Conservation (phyloP, 2,888 invertebrate species). For the Dione vanillae region DNA sequence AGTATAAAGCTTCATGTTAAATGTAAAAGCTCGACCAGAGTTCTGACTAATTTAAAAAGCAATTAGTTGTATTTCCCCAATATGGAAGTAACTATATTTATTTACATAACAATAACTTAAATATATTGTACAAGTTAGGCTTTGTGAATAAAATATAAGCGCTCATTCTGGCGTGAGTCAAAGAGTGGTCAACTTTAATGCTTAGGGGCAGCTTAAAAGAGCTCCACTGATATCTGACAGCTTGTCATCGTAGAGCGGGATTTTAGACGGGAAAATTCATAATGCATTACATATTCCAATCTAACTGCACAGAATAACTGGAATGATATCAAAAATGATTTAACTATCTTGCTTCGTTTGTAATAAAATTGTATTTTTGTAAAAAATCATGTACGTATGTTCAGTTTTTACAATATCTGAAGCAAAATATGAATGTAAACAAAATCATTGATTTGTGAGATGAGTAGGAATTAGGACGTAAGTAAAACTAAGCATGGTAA, state of each 20-base stretch:
- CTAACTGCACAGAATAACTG: slow-evolving; percentile 12
- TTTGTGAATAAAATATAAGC: slow-evolving; percentile 19
- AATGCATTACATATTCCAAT: slow-evolving; percentile 17
- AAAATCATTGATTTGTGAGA: no score
- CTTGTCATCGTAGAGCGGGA: slow-evolving; percentile 18
- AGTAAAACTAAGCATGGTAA: no score
- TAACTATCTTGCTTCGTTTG: no score
- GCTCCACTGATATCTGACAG: slow-evolving; percentile 25
- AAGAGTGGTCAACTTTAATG: slow-evolving; percentile 27
- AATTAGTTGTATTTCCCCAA: no score
- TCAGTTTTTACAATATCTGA: no score
- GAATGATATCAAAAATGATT: slow-evolving; percentile 7
- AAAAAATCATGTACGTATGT: no score
- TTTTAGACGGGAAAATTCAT: slow-evolving; percentile 10
- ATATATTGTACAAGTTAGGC: not conserved
- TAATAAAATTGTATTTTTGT: no score
- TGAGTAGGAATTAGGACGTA: no score
- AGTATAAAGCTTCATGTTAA: no score
- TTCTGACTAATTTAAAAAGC: no score
- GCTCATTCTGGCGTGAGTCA: slow-evolving; percentile 15
- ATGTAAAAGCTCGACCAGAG: no score
- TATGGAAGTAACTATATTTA: not conserved
- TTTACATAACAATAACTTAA: slow-evolving; percentile 6
- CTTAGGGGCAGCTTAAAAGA: slow-evolving; percentile 24
- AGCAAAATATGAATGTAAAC: no score